Evolutionary conservation across 1,140 invertebrate species (phyloP).

Genomic region (Ganaspis sp.): DNA sequence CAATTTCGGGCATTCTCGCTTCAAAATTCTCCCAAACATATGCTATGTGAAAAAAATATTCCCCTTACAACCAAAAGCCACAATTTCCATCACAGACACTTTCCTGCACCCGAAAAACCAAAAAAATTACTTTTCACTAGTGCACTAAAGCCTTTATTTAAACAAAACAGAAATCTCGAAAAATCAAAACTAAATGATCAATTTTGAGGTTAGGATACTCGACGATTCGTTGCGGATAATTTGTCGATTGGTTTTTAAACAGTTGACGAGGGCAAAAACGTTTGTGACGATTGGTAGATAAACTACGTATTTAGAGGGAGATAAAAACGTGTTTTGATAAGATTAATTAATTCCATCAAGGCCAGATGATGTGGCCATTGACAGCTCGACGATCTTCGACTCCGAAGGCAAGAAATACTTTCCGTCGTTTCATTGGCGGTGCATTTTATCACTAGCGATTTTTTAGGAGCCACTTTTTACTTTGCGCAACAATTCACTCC

Average conservation of each 20-base stretch:
- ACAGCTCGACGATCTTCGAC: conserved; percentile 42
- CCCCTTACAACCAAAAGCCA: too few species aligned
- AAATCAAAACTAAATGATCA: background rate
- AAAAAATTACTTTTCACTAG: too few species aligned
- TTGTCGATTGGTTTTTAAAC: conserved; percentile 32
- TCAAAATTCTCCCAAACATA: background rate
- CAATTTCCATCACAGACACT: too few species aligned
- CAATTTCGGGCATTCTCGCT: background rate
- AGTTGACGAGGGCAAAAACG: background rate
- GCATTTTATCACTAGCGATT: background rate
- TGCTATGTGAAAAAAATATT: too few species aligned
- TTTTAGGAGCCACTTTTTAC: background rate
- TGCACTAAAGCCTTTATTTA: background rate
- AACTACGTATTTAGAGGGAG: background rate
- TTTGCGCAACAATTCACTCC: too few species aligned
- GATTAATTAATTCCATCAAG: conserved; percentile 62
- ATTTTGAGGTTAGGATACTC: background rate
- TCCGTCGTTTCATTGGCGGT: conserved; percentile 5
- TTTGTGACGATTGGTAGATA: background rate
- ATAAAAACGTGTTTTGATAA: conserved; percentile 44
- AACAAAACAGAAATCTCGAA: background rate
- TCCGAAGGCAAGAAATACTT: background rate
- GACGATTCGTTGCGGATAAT: conserved; percentile 31
- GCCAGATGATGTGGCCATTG: conserved; percentile 63
- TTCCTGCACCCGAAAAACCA: too few species aligned